phyloP scores from a whole-genome alignment of 2,797 vertebrate genomes.

The Xerus rutilus region DNA sequence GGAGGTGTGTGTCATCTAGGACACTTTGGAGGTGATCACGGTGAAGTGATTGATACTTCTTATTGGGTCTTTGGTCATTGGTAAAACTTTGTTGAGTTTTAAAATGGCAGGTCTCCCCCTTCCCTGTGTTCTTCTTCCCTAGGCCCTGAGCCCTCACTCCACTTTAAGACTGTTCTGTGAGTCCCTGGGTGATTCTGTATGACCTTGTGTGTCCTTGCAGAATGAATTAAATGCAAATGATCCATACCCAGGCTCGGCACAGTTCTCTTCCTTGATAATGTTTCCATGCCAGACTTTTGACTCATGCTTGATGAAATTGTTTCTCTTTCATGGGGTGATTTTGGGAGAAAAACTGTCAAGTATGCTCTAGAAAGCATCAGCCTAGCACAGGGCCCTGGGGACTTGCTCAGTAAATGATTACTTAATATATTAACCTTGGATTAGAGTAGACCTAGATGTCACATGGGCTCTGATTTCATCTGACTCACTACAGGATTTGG shows the following conservation, averaged over 20 bases:
- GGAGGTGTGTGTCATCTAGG: not conserved
- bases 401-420: not conserved
- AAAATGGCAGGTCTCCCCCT: not conserved
- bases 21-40: not conserved
- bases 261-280: not conserved
- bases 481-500: not conserved
- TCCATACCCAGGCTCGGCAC: not conserved
- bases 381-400: not conserved
- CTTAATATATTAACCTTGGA: not conserved
- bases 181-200: not conserved
- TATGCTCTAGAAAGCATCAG: not conserved
- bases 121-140: not conserved
- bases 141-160: accelerated
- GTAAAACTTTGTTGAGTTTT: not conserved
- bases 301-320: not conserved
- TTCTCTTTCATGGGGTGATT: not conserved
- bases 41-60: not conserved
- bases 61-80: not conserved
- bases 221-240: not conserved
- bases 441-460: not conserved
- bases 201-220: not conserved
- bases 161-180: not conserved
- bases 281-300: not conserved
- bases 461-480: not conserved
- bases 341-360: not conserved